Evolutionary conservation across 2,888 invertebrate genomes (phyloP), one percentile per base, ranked within the genome.

Genomic region (Stenchaetothrips biformis): DNA sequence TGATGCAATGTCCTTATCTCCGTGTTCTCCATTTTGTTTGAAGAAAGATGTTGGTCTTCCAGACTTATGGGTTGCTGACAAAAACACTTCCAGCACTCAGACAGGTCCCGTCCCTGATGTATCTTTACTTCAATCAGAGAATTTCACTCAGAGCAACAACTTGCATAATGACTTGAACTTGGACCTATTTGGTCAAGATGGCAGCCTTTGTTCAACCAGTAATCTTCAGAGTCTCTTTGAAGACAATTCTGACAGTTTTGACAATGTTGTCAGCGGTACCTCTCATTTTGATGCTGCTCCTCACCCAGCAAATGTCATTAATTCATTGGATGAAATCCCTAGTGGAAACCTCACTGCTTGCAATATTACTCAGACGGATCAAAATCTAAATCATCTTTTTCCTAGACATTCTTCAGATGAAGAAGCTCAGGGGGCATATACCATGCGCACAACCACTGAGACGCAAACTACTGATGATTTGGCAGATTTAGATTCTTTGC

Each of bases 391-490:
- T 8, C 21, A 74, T 11, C 25, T 74, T 11, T 74, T 74, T 74
- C 67, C 25, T 8, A 74, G 67, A 74, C 21, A 74, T 11, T 0
- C 67, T 21, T 86, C 85, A 53, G 83, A 83, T n/a, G 83, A 84
- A 59, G 84, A 83, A 82, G 83, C 21, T 25, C n/a, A 21, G 21
- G 67, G 21, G 25, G 21, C 25, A 0, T 74, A 25, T 74, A 74
- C 67, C 18, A 59, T 59, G 59, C 59, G 59, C 6, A 82, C 83
- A 18, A 83, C 82, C 47, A 85, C 82, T 49, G 84, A 84, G 81
- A 85, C 84, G 7, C 84, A 85, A 80, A 84, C 84, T 80, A 89
- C 89, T 0, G 86, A 87, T 80, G 86, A 87, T 82, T 85, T 86
- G 59, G 85, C 86, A 25, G 84, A 86, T 67, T 85, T 88, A 80